Conservation (phyloP, 2,888 invertebrate species). For the Drosophila hamatofila region DNA sequence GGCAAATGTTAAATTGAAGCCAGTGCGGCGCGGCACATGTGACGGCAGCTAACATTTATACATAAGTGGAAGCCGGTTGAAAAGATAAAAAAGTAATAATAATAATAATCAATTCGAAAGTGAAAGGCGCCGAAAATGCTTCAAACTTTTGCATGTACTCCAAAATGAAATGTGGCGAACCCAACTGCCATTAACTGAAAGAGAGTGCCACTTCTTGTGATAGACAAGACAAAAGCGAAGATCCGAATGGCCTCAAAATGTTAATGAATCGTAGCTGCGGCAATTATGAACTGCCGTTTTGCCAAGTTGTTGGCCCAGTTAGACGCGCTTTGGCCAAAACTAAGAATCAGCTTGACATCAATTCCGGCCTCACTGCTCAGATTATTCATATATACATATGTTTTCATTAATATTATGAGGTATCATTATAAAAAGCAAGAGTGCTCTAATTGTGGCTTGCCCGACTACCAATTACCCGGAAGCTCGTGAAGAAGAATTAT, state of each 20-base stretch:
- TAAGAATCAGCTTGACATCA: slow-evolving; percentile 59
- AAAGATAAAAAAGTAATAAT: slow-evolving; percentile 21
- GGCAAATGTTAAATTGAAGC: slow-evolving; percentile 56
- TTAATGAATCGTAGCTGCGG: slow-evolving; percentile 44
- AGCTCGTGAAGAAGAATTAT: too few relatives aligned
- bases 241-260: slow-evolving; percentile 35
- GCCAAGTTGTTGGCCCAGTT: slow-evolving; percentile 50
- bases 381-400: slow-evolving; percentile 25
- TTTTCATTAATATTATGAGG: slow-evolving; percentile 37
- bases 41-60: slow-evolving; percentile 10
- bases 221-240: slow-evolving; percentile 14
- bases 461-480: neutral
- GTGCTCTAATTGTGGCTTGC: neutral
- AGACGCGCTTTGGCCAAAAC: slow-evolving; percentile 30
- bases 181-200: slow-evolving; percentile 21
- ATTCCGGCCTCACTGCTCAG: slow-evolving; percentile 33
- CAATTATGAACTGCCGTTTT: slow-evolving; percentile 42
- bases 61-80: neutral
- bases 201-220: slow-evolving; percentile 23
- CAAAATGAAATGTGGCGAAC: slow-evolving; percentile 22
- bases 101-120: slow-evolving; percentile 47
- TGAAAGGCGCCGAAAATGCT: slow-evolving; percentile 53
- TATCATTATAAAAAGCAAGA: slow-evolving; percentile 11
- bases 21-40: slow-evolving; percentile 40
- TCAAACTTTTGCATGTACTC: slow-evolving; percentile 41